Conservation (phyloP, 1,140 invertebrate genomes). For the Sycobia sp. region DNA sequence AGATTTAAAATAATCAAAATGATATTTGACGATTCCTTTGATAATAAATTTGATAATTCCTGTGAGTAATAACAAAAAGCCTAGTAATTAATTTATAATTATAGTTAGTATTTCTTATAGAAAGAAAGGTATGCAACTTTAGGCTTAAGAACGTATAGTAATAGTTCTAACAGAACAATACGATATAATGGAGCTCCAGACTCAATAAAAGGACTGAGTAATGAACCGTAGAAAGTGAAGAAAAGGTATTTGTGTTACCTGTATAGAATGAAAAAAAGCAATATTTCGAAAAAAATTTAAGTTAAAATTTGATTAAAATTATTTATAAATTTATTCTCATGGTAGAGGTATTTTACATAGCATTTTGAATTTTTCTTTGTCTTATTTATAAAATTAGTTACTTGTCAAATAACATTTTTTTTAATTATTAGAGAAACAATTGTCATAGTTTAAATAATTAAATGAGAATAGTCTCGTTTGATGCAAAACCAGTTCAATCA, state of each 20-base stretch:
- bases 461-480: background rate
- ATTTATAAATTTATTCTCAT: no score
- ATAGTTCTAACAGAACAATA: no score
- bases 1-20: slow-evolving; percentile 14
- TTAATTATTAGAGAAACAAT: background rate
- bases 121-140: background rate
- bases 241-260: slow-evolving; percentile 21
- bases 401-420: slow-evolving; percentile 2
- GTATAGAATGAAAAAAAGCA: no score
- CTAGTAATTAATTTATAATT: background rate
- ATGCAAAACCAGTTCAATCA: slow-evolving; percentile 21
- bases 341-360: no score
- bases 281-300: no score
- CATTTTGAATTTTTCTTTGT: no score
- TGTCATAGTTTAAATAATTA: slow-evolving; percentile 2
- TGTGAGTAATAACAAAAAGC: background rate
- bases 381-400: no score
- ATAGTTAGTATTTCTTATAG: background rate
- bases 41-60: background rate
- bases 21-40: background rate
- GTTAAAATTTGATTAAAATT: no score
- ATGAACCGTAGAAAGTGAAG: background rate
- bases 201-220: no score
- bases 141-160: background rate
- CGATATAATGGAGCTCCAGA: no score